Conservation (phyloP, 2,888 invertebrate genomes). For the Trissoscelio sp. region DNA sequence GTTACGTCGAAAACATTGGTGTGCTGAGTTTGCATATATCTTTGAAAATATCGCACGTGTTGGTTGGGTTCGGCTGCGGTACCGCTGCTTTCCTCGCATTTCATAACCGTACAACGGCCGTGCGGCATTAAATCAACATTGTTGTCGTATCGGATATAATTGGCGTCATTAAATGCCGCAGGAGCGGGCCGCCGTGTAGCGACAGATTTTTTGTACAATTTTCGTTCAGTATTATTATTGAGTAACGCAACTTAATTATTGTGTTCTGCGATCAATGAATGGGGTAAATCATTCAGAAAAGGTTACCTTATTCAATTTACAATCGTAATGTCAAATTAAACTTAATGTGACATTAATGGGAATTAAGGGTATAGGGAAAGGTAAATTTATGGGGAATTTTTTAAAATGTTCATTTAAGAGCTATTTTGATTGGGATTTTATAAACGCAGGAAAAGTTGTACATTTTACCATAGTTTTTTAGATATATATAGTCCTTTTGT, state of each 20-base stretch:
- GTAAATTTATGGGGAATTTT: too few species aligned
- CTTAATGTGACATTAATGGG: too few species aligned
- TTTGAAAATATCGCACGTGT: conserved; percentile 42
- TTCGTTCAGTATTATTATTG: conserved; percentile 21
- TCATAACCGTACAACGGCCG: conserved; percentile 45
- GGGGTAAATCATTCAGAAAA: too few species aligned
- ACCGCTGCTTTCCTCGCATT: conserved; percentile 39
- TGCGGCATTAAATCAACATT: conserved; percentile 47
- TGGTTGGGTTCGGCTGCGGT: not conserved
- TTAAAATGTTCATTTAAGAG: too few species aligned
- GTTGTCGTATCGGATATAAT: conserved; percentile 43
- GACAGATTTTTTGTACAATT: conserved; percentile 9
- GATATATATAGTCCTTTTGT: too few species aligned
- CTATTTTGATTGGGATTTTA: too few species aligned
- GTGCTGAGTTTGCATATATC: conserved; percentile 40
- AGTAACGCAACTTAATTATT: conserved; percentile 23
- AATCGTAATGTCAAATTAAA: too few species aligned
- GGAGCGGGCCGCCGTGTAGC: not conserved
- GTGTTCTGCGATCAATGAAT: conserved; percentile 3
- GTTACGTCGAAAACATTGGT: conserved; percentile 34
- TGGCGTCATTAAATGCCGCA: conserved; percentile 47
- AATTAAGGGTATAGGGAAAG: too few species aligned
- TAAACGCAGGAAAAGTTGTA: too few species aligned
- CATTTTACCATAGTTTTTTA: too few species aligned
- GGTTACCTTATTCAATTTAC: too few species aligned